Evolutionary conservation across 30 jellyfish, hydroid and myxozoan species (phyloP), one percentile per base, ranked within the genome.

Genomic region (Aurelia aurita complex sp. Pacific): DNA sequence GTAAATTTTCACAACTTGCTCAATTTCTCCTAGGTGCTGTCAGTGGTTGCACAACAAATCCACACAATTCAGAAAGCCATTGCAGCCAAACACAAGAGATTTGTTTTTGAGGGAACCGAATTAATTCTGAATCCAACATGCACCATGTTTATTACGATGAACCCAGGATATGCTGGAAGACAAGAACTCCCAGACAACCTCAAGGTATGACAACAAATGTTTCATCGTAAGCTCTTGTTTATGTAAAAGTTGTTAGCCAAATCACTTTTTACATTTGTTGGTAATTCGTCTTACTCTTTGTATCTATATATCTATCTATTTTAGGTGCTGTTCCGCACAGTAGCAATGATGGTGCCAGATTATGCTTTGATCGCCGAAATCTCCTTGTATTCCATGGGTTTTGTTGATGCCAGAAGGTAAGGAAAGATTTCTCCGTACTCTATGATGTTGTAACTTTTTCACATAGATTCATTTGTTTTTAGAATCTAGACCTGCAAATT

Each of bases 331-430:
- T 92, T 92, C 67, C 88, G 98, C 55, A 92, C 98, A 10, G 98
- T 92, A 75, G 98, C 98, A 23, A 92, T 92, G 98, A 92, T 92
- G 98, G 98, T 92, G 23, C 98, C 98, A 33, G 94, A 92, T 53
- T 92, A 92, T 54, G 90, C 97, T n/a, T 82, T 92, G 69, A 92
- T 92, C 51, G 95, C 98, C 1, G 97, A 92, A 61, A 92, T 92
- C 12, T 92, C 98, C 5, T 59, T 92, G n/a, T 92, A 92, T 64
- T 92, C 98, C 5, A 92, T 92, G 98, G 98, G 98, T 16, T 92
- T 92, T 79, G 96, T 92, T 11, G 65, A 78, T 79, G 98, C 98
- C 19, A 64, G 97, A 87, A 77, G 90, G 98, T 92, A 84, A 76
- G 77, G 15, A 46, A 0, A 46, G 15, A 46, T 46, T 9, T 46